phyloP scores from a whole-genome alignment of 2,113 vertebrate species.

The Chionis minor region DNA sequence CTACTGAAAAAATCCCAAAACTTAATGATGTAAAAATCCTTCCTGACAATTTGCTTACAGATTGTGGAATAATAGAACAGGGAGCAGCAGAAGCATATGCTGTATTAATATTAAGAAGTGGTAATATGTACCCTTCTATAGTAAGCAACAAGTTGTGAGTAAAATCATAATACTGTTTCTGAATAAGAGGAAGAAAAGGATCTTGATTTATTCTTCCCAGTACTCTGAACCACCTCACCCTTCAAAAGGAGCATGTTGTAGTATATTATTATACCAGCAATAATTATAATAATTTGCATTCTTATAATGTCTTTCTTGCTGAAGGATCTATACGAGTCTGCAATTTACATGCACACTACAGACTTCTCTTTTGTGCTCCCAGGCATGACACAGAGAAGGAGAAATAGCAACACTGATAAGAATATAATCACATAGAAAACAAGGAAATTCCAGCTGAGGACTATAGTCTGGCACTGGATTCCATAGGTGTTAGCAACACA shows the following conservation, averaged over 20 bases:
- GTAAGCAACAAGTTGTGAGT: not conserved
- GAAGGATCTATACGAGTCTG: not conserved
- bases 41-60: not conserved
- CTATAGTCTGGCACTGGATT: not conserved
- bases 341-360: not conserved
- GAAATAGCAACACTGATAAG: not conserved
- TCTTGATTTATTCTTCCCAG: not conserved
- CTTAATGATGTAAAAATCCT: not conserved
- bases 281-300: not conserved
- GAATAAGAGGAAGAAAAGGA: not conserved
- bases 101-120: not conserved
- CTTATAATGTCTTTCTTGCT: not conserved
- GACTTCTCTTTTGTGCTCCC: not conserved
- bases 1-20: not conserved
- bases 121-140: accelerated
- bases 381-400: not conserved
- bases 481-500: not conserved
- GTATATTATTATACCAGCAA: not conserved
- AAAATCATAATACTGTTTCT: not conserved
- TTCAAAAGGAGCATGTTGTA: not conserved
- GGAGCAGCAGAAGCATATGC: not conserved
- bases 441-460: not conserved
- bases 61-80: not conserved
- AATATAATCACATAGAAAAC: not conserved
- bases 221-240: not conserved